These are phyloP conservation scores for Maniola jurtina DNA, from an alignment of 1,140 invertebrate genomes.

Conservation along the genomic window DNA sequence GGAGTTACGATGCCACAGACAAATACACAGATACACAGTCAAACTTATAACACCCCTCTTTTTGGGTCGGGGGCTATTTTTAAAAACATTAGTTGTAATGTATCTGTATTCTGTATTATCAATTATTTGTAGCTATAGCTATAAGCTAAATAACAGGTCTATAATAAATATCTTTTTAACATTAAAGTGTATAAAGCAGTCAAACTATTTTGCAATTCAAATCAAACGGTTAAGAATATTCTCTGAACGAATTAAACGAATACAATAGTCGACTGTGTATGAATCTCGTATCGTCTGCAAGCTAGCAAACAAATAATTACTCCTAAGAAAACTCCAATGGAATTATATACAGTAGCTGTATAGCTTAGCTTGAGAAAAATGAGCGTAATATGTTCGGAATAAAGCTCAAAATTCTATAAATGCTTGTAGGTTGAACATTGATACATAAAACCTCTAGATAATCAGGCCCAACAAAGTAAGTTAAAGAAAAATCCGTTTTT, in stretches of 20 bases:
- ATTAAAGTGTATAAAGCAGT: too few species aligned
- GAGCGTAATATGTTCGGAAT: not conserved
- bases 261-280: conserved; percentile 3
- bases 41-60: too few species aligned
- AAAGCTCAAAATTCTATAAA: not conserved
- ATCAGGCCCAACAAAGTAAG: not conserved
- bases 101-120: too few species aligned
- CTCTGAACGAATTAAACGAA: conserved; percentile 1
- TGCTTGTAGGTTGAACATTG: not conserved
- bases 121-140: too few species aligned
- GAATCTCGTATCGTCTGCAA: conserved; percentile 3
- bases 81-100: too few species aligned
- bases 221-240: not conserved
- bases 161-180: too few species aligned
- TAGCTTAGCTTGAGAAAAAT: not conserved
- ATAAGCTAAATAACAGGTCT: too few species aligned
- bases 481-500: too few species aligned
- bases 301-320: conserved; percentile 13
- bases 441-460: not conserved
- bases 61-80: too few species aligned
- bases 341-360: not conserved
- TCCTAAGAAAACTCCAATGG: conserved; percentile 2
- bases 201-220: not conserved
- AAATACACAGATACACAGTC: too few species aligned
- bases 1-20: too few species aligned